These are phyloP conservation scores for Drosophila buzzatii DNA, from an alignment of 2,888 invertebrate genomes.

Conservation along the genomic window DNA sequence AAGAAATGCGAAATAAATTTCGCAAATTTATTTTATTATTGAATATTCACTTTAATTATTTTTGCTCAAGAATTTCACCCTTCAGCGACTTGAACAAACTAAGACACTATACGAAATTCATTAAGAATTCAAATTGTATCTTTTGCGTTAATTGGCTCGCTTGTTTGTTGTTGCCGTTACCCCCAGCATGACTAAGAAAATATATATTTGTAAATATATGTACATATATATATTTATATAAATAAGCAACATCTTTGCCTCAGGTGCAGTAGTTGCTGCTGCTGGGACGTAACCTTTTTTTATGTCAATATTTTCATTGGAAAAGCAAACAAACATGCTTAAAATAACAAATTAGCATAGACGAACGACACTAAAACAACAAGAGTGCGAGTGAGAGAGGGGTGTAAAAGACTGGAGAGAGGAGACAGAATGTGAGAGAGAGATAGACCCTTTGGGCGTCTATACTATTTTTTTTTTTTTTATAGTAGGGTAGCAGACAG, in stretches of 20 bases:
- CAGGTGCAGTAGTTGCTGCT: slow-evolving; percentile 58
- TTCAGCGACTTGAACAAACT: slow-evolving; percentile 27
- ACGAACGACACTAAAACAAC: slow-evolving; percentile 67
- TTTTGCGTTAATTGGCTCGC: slow-evolving; percentile 74
- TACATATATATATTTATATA: slow-evolving; percentile 5
- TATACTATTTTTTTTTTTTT: background rate
- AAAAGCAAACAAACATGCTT: slow-evolving; percentile 78
- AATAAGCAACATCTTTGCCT: slow-evolving; percentile 52
- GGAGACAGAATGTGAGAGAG: slow-evolving; percentile 9
- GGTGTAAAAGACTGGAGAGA: background rate
- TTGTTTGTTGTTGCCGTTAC: slow-evolving; percentile 65
- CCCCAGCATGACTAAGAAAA: slow-evolving; percentile 12
- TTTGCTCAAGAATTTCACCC: slow-evolving; percentile 19
- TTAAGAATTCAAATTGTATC: slow-evolving; percentile 72
- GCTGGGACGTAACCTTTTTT: slow-evolving; percentile 35
- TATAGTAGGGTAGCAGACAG: slow-evolving; percentile 44
- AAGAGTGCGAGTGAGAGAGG: slow-evolving; percentile 1
- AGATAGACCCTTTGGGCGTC: slow-evolving; percentile 32
- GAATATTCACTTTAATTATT: background rate
- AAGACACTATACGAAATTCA: slow-evolving; percentile 42
- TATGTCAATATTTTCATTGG: slow-evolving; percentile 74
- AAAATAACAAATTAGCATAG: slow-evolving; percentile 82
- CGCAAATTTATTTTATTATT: background rate
- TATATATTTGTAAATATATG: slow-evolving; percentile 8
- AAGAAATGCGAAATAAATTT: background rate